Conservation (phyloP, 2,113 vertebrate genomes). For the Cranoglanis bouderius region DNA sequence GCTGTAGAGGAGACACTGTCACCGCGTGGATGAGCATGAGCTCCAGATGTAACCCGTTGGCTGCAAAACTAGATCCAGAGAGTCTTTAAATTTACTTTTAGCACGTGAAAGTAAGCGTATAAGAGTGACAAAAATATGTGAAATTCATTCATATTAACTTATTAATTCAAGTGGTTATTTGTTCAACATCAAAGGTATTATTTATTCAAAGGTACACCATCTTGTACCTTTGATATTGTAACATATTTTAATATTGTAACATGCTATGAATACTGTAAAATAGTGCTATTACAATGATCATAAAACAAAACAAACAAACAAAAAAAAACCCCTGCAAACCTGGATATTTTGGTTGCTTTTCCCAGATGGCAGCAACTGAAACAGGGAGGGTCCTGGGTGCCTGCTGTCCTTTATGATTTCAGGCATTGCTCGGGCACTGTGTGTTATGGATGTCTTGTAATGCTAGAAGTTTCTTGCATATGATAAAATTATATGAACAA, state of each 20-base stretch:
- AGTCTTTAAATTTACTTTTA: background rate
- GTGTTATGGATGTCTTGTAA: background rate
- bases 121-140: background rate
- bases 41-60: conserved; percentile 43
- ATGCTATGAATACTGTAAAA: no score
- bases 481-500: background rate
- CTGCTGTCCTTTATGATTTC: background rate
- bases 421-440: background rate
- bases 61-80: background rate
- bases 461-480: background rate
- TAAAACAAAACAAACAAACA: background rate
- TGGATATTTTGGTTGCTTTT: background rate
- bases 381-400: background rate
- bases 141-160: background rate
- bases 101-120: background rate
- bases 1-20: conserved; percentile 23
- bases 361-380: background rate
- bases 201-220: background rate
- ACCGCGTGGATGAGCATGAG: conserved; percentile 42
- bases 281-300: no score
- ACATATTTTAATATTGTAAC: no score
- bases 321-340: background rate
- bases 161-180: background rate
- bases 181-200: no score
- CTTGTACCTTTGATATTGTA: background rate